Evolutionary conservation across 2,888 invertebrate genomes (phyloP), one percentile per base, ranked within the genome.

Genomic region (Drosophila ezoana): DNA sequence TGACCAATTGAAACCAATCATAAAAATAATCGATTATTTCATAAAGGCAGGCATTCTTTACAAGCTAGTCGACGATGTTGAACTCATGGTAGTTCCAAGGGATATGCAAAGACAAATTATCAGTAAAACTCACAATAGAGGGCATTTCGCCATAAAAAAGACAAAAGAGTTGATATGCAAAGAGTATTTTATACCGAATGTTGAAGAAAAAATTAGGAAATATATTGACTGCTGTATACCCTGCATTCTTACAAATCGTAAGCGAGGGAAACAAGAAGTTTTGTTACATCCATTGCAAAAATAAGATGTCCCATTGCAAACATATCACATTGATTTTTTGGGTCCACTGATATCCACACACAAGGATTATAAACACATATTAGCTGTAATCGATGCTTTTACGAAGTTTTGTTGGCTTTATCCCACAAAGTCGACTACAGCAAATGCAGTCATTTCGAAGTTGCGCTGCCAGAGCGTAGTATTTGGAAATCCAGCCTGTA

Each of bases 381-480:
- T 92, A 0, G 89, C 89, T 0, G 72, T 91, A 0, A 64, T 91
- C 0, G 91, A 92, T 68, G 84, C 69, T 0, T 91, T 90, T 44
- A 90, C 90, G 0, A 92, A 91, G 53, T 91, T 91, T 78, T 79
- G 76, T 1, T 91, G 92, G n/a, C n/a, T n/a, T n/a, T n/a, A n/a
- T n/a, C n/a, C n/a, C n/a, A n/a, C n/a, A n/a, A n/a, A n/a, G n/a
- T n/a, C n/a, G n/a, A n/a, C n/a, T n/a, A n/a, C n/a, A n/a, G n/a
- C n/a, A n/a, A n/a, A n/a, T n/a, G n/a, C n/a, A n/a, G n/a, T n/a
- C n/a, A n/a, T n/a, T n/a, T n/a, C n/a, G n/a, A n/a, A n/a, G n/a
- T n/a, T n/a, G n/a, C n/a, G n/a, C n/a, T n/a, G n/a, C n/a, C n/a
- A n/a, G n/a, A n/a, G n/a, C n/a, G n/a, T n/a, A n/a, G n/a, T n/a